These are phyloP conservation scores for Ecliptopera silaceata DNA, from an alignment of 2,888 invertebrate genomes.

Conservation along the genomic window DNA sequence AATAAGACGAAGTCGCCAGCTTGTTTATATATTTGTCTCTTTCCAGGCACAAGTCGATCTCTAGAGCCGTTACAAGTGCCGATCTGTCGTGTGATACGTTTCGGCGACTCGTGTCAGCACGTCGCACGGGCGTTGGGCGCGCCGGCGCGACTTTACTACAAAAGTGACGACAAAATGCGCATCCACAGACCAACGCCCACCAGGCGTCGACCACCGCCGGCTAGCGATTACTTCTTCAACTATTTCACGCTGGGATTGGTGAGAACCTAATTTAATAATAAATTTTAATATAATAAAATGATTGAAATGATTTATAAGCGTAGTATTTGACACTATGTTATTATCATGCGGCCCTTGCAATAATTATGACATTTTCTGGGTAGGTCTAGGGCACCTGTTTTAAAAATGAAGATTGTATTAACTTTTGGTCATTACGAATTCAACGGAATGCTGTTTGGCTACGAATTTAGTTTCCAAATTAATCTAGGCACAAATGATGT, in stretches of 20 bases:
- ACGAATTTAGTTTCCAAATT: no score
- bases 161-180: conserved; percentile 99
- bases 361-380: no score
- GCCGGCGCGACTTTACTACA: conserved; percentile 96
- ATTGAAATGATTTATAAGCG: no score
- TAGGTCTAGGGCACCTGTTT: no score
- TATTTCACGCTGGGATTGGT: conserved; percentile 98
- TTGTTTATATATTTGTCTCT: neutral
- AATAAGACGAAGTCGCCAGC: no score
- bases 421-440: neutral
- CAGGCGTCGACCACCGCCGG: conserved; percentile 88
- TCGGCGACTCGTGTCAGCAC: conserved; percentile 94
- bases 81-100: conserved; percentile 87
- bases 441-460: neutral
- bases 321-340: no score
- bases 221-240: conserved; percentile 99
- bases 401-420: no score
- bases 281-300: no score
- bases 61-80: conserved; percentile 84
- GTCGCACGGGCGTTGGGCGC: conserved; percentile 95
- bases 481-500: no score
- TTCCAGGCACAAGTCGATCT: conserved; percentile 82
- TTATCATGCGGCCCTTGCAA: no score
- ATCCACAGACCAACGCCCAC: conserved; percentile 94
- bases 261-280: no score